Evolutionary conservation across 2,888 invertebrate species (phyloP).

Genomic region (Ditula angustiorana): DNA sequence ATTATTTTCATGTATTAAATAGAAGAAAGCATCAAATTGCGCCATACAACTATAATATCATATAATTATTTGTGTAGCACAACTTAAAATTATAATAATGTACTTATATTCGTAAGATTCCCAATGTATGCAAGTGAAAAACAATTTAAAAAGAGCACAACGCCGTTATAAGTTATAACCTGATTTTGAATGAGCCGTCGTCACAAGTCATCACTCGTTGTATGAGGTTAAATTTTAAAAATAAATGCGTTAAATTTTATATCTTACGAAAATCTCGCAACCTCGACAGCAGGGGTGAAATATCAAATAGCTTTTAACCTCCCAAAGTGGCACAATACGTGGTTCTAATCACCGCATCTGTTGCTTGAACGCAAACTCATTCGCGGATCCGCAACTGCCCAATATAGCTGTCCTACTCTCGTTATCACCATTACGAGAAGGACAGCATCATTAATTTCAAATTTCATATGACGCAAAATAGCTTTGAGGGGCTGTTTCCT

Average conservation of each 20-base stretch:
- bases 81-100: too few species aligned
- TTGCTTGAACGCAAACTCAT: constrained; percentile 44
- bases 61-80: too few species aligned
- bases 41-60: too few species aligned
- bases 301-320: constrained; percentile 73
- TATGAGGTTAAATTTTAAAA: too few species aligned
- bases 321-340: constrained; percentile 62
- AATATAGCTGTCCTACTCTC: constrained; percentile 17
- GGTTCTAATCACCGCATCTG: constrained; percentile 83
- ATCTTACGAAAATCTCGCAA: constrained; percentile 41
- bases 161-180: too few species aligned
- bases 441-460: constrained; percentile 20
- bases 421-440: not conserved
- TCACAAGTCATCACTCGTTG: too few species aligned
- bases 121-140: too few species aligned
- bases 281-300: constrained; percentile 33
- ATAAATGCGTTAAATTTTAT: constrained; percentile 32
- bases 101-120: too few species aligned
- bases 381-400: not conserved
- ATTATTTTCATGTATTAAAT: too few species aligned
- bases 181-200: too few species aligned
- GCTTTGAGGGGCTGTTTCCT: constrained; percentile 47
- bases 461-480: constrained; percentile 17
- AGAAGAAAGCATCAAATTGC: too few species aligned
- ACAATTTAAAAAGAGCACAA: not conserved